These are phyloP conservation scores for Tortrix viridana DNA, from an alignment of 2,888 invertebrate species.

Conservation along the genomic window DNA sequence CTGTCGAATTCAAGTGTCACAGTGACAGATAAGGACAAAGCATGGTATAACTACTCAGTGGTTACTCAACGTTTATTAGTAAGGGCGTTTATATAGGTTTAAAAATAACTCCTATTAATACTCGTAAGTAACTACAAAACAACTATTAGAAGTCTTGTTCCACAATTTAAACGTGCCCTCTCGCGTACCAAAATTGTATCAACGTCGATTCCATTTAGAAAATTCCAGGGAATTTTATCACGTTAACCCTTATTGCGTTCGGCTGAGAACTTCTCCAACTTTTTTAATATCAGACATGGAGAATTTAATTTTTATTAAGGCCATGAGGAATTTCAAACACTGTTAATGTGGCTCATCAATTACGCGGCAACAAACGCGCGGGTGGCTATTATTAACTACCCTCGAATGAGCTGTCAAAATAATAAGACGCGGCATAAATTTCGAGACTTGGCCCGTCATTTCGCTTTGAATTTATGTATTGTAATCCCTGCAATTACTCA, in stretches of 20 bases:
- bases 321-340: conserved; percentile 41
- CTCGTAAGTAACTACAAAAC: no score
- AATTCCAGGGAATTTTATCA: conserved; percentile 21
- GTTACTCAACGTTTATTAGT: no score
- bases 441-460: conserved; percentile 57
- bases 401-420: conserved; percentile 71
- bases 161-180: background rate
- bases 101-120: no score
- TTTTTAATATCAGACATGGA: conserved; percentile 32
- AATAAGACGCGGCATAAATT: conserved; percentile 74
- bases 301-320: conserved; percentile 30
- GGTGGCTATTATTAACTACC: conserved; percentile 51
- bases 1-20: no score
- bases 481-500: conserved; percentile 73
- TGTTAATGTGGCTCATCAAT: conserved; percentile 50
- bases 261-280: conserved; percentile 19
- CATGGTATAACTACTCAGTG: no score
- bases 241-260: conserved; percentile 23
- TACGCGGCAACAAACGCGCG: conserved; percentile 41
- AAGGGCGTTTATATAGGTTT: no score
- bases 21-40: no score
- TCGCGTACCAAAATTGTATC: conserved; percentile 10
- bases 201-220: conserved; percentile 7
- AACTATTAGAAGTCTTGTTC: no score
- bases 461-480: conserved; percentile 59